Conservation (phyloP, 2,888 invertebrate species). For the Listrodromus nycthemerus region DNA sequence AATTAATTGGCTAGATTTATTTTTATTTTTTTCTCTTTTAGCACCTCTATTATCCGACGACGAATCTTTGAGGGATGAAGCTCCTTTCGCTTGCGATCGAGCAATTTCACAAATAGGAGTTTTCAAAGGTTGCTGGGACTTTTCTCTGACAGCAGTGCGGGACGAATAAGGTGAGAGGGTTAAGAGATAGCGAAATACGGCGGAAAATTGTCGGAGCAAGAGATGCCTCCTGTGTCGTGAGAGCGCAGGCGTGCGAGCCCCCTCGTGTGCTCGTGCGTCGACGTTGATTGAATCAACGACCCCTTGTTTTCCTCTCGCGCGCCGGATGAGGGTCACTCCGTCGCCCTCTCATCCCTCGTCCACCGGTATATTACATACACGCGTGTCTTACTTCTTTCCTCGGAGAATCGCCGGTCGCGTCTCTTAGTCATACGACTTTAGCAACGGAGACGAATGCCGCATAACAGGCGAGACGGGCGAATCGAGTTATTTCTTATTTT, state of each 20-base stretch:
- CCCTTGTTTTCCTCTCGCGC: constrained; percentile 66
- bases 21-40: not conserved
- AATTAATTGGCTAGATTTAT: not conserved
- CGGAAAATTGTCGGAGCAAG: constrained; percentile 24
- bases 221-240: constrained; percentile 12
- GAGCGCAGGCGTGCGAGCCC: constrained; percentile 64
- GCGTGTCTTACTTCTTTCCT: constrained; percentile 20
- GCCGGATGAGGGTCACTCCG: constrained; percentile 66
- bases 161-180: constrained; percentile 19
- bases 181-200: constrained; percentile 17
- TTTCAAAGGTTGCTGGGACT: not conserved
- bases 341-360: constrained; percentile 19
- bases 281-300: constrained; percentile 72
- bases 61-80: not conserved
- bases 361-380: constrained; percentile 3
- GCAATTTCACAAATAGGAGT: not conserved
- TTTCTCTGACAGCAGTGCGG: not conserved
- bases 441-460: not conserved
- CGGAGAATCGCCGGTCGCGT: not conserved
- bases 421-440: constrained; percentile 16
- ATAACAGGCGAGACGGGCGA: not conserved
- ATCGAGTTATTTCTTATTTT: not conserved
- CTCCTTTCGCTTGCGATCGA: not conserved
- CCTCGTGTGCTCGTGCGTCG: constrained; percentile 64
- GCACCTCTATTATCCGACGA: not conserved